Evolutionary conservation across 2,113 vertebrate genomes (phyloP).

Genomic region (Planiliza haematocheilus): DNA sequence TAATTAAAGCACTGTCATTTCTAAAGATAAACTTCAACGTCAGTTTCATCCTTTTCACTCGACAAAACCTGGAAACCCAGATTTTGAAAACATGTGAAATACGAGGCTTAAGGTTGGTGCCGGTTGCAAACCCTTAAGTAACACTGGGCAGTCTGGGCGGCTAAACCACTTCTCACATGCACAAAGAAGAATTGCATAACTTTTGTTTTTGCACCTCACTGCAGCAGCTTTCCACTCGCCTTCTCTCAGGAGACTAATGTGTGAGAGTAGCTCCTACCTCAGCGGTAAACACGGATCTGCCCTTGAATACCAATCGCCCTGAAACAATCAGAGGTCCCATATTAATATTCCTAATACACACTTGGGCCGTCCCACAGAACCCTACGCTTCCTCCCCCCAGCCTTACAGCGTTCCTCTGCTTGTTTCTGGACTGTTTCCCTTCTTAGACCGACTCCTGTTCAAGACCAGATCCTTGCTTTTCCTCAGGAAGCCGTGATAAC

Average conservation of each 20-base stretch:
- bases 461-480: slow-evolving; percentile 32
- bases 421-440: not conserved
- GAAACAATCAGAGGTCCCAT: slow-evolving; percentile 39
- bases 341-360: slow-evolving; percentile 61
- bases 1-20: too few species aligned
- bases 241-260: not conserved
- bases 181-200: not conserved
- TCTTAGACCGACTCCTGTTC: slow-evolving; percentile 10
- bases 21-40: too few species aligned
- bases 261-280: not conserved
- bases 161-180: not conserved
- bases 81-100: too few species aligned
- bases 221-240: slow-evolving; percentile 5
- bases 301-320: slow-evolving; percentile 50
- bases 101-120: too few species aligned
- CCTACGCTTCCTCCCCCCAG: too few species aligned
- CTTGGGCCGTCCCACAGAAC: too few species aligned
- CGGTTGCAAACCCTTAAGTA: slow-evolving; percentile 2
- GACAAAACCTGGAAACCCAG: too few species aligned
- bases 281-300: slow-evolving; percentile 1
- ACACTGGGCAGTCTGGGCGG: slow-evolving; percentile 2
- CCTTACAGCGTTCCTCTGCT: too few species aligned
- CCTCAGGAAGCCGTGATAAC: slow-evolving; percentile 43
- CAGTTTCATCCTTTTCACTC: too few species aligned
- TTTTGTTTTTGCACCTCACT: not conserved